Evolutionary conservation across 2,113 vertebrate genomes (phyloP).

Genomic region (Monopterus albus): DNA sequence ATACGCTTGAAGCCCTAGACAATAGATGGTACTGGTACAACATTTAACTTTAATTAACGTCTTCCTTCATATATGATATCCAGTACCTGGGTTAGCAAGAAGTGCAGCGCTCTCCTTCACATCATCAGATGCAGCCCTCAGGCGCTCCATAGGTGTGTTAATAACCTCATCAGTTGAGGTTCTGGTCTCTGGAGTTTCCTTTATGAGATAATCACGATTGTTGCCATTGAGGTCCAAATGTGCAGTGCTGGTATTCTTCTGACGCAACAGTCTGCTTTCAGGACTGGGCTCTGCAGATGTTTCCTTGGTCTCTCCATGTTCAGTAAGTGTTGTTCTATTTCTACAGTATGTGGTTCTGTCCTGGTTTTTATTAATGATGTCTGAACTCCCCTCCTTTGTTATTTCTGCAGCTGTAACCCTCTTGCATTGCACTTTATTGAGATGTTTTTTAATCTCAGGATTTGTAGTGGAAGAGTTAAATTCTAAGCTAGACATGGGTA

Average conservation of each 20-base stretch:
- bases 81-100: constrained; percentile 11
- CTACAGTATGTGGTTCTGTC: background rate
- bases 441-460: background rate
- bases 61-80: background rate
- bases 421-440: background rate
- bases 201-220: background rate
- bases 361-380: background rate
- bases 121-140: background rate
- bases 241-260: background rate
- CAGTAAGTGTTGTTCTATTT: background rate
- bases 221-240: background rate
- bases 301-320: background rate
- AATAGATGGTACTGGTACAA: no score
- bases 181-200: background rate
- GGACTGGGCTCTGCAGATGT: background rate
- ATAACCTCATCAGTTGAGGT: background rate
- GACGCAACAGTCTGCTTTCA: background rate
- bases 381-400: background rate
- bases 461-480: background rate
- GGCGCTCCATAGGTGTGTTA: background rate
- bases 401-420: background rate
- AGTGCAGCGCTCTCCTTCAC: background rate
- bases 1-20: no score
- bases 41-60: background rate
- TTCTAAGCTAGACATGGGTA: background rate